Evolutionary conservation across 2,113 vertebrate species (phyloP), one percentile per base, ranked within the genome.

Genomic region (Ailurus styani): DNA sequence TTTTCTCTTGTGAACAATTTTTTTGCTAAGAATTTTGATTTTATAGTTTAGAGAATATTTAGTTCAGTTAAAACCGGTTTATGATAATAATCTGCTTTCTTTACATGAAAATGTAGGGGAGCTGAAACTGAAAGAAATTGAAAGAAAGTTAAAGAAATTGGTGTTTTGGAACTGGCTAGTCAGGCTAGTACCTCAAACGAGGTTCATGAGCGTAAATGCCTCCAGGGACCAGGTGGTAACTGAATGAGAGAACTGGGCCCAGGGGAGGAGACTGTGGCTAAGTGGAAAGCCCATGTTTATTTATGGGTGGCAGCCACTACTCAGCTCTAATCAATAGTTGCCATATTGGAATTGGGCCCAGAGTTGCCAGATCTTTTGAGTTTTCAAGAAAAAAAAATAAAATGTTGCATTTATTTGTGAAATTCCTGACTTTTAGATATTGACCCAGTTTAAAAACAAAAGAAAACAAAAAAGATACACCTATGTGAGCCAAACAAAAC

Each of bases 351-450:
- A 40, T 21, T 75, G 31, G 55, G 57, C 47, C 42, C 31, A 55
- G 47, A 42, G 42, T 91, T 95, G 68, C 86, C 57, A 78, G 25
- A 62, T 96, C 60, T 86, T 93, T 70, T 91, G 57, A 62, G 79
- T 91, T 75, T 91, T 89, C 13, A 77, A 92, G 29, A 34, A 52
- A 81, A 94, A 50, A 72, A 52, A 54, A 50, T 64, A 52, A 54
- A 88, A 82, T 52, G 21, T 31, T 13, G 86, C 45, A 70, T 93
- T 97, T 93, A 40, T 55, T 83, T 91, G 66, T 87, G 77, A 91
- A 93, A 77, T 97, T 47, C n/a, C 47, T 95, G 52, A 93, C n/a
- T 93, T 87, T 88, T 34, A 83, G 47, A 89, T 72, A 23, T 88
- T 93, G 72, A 40, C 8, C 20, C 31, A 54, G 7, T 94, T 89